Evolutionary conservation across 2,113 vertebrate species (phyloP), one percentile per base, ranked within the genome.

Genomic region (Psilopogon haemacephalus): DNA sequence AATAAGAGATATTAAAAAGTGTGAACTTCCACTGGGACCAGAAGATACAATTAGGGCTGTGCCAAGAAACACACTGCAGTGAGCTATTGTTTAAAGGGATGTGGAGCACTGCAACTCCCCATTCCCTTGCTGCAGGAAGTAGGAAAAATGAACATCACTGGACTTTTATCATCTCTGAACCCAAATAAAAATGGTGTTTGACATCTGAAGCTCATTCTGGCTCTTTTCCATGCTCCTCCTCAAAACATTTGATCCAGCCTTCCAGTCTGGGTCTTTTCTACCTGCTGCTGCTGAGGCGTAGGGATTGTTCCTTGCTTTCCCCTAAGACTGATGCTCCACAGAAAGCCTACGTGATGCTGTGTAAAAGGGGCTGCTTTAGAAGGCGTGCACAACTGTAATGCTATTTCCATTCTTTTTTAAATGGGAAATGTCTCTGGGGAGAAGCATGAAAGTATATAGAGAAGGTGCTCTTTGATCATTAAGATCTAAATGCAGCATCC

Each of bases 1-100:
- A 94, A 90, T 88, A 87, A 84, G 81, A 91, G 88, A 94, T 96
- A 95, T 96, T 95, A 92, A 88, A 73, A 94, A 86, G 67, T 72
- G 71, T 86, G 91, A 90, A 88, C 92, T 94, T 93, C 94, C 78
- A 78, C 63, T 89, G 80, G 81, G 65, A 92, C 82, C 90, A n/a
- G 65, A 60, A 86, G 90, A 87, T 90, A 42, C 81, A 86, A 82
- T 89, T 81, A 78, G 77, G 84, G 87, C 46, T 38, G 75, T 90
- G 86, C 85, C 92, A 84, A 59, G 85, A 85, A 90, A 88, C 38
- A 89, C 87, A 77, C 60, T 86, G 70, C 83, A 46, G 80, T 13
- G 17, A 89, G 52, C 69, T 70, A 28, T 46, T 63, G 35, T 91
- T 94, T 80, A 60, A 9, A 69, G 75, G 70, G 73, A 55, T 24